phyloP scores from a whole-genome alignment of 2,888 invertebrate genomes.

The Xylota sylvarum region DNA sequence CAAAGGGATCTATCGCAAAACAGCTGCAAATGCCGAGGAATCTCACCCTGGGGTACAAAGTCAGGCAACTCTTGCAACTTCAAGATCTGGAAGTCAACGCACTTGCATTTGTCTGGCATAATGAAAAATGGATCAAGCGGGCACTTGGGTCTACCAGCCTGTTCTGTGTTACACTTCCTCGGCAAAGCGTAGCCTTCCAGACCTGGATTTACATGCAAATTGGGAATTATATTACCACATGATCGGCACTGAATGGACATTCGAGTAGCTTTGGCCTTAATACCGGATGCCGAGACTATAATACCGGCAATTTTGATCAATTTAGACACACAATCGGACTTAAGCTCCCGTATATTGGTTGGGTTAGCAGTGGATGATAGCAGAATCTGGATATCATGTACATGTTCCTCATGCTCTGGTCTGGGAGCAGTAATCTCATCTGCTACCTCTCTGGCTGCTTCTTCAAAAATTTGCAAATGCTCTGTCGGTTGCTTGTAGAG shows the following conservation, averaged over 20 bases:
- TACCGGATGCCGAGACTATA: constrained; percentile 96
- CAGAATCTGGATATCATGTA: constrained; percentile 97
- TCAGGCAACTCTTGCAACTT: constrained; percentile 99
- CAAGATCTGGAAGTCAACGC: constrained; percentile 99
- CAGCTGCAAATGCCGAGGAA: constrained; percentile 97
- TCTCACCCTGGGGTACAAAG: constrained; percentile 95
- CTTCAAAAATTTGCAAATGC: constrained; percentile 97
- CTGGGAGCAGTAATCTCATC: constrained; percentile 98
- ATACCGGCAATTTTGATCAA: constrained; percentile 98
- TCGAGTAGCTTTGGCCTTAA: constrained; percentile 97
- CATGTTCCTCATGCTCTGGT: constrained; percentile 94
- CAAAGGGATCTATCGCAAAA: constrained; percentile 97
- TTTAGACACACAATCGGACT: constrained; percentile 96
- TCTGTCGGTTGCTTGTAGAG: constrained; percentile 96
- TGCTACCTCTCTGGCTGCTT: constrained; percentile 97
- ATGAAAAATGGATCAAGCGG: constrained; percentile 99
- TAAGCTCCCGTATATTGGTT: constrained; percentile 92
- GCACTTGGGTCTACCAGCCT: constrained; percentile 96
- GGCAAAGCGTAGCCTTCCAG: constrained; percentile 98
- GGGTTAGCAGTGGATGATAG: constrained; percentile 94
- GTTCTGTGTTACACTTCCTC: constrained; percentile 97
- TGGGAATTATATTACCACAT: constrained; percentile 95
- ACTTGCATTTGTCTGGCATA: constrained; percentile 98
- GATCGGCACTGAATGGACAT: constrained; percentile 98
- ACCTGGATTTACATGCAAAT: constrained; percentile 96